Base-by-base conservation (phyloP, 2,888 invertebrate species). In the Melinaea marsaeus region DNA sequence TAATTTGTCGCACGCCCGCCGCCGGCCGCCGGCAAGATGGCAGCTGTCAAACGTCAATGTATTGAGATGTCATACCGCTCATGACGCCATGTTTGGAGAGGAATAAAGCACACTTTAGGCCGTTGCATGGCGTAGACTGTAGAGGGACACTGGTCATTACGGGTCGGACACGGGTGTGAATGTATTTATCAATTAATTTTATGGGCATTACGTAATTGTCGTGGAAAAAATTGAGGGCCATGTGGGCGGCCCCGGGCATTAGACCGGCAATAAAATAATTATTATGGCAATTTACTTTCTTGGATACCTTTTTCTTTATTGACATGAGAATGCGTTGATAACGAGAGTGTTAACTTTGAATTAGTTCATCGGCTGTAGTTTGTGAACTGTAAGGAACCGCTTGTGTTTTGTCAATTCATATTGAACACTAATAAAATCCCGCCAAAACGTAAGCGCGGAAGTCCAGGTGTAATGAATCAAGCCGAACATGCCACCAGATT, bases 161-260 rank as follows among this genome's bases (percentile, higher is more conserved):
- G 73, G 63, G 71, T 71, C 71, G 76, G 78, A 81, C 79, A 78
- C 76, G 78, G 82, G 83, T 83, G 86, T 86, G 85, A 87, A 86
- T 79, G 80, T 80, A 61, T 48, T 61, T 58, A 72, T 81, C 83
- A 84, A 88, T 89, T 88, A 88, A 80, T 86, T 86, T 86, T 85
- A 86, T 86, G 85, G 84, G 71, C 74, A 75, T 85, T 75, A 74
- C 62, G 77, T 83, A 84, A 88, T 88, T 88, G 87, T 80, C 87
- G 88, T 88, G 88, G 88, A 80, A 86, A 86, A 82, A 78, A 68
- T 56, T 66, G 85, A 85, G 84, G 77, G 85, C 83, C 56, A 70
- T 70, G 70, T 67, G 70, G 87, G 79, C 82, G 76, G 72, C 59
- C 58, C 56, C 56, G 55, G 60, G 9, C 13, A 22, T 33, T 9